Evolutionary conservation across 2,888 invertebrate species (phyloP), one percentile per base, ranked within the genome.

Genomic region (Andrena minutula): DNA sequence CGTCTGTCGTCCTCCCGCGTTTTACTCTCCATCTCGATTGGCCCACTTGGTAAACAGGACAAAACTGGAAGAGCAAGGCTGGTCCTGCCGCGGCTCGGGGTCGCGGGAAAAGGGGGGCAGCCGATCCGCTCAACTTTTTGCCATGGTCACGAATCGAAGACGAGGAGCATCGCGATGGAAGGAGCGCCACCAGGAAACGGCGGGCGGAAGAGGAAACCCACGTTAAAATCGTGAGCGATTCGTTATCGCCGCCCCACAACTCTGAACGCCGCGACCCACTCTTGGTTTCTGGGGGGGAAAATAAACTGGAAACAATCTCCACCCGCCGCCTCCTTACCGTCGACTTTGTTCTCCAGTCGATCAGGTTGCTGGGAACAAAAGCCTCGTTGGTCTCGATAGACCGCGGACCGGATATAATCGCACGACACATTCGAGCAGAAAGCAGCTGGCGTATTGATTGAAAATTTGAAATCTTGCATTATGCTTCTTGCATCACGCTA

Each of bases 11-110:
- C 74, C 61, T 47, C 75, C 75, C 82, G 69, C 81, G 76, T 85
- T 87, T 89, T 90, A 94, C 93, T 94, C 93, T 94, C 93, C 90
- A 93, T 94, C 93, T 94, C 93, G 91, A 92, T 93, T 91, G 93
- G 91, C 92, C 93, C 91, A 94, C 92, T 93, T 93, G 92, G 88
- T 90, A 93, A 94, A 93, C 92, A 92, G 93, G 92, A 93, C 93
- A 93, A 93, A 92, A 92, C 93, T 90, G 90, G 89, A 88, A 86
- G 89, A 87, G 82, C 81, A 81, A 84, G 76, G 84, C 82, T 76
- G 84, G 80, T 79, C 83, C 85, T 83, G 81, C 20, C 41, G 26
- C 65, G 51, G 63, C 26, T 12, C 53, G 35, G 7, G 49, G 68
- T 32, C 28, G 30, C 49, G 64, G 60, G 65, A 77, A 82, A 84